Percentiles rank a stretch among this genome's conserved stretches.
Evolutionary conservation across 1,140 invertebrate species (phyloP).

Genomic region (Bemisia tabaci): DNA sequence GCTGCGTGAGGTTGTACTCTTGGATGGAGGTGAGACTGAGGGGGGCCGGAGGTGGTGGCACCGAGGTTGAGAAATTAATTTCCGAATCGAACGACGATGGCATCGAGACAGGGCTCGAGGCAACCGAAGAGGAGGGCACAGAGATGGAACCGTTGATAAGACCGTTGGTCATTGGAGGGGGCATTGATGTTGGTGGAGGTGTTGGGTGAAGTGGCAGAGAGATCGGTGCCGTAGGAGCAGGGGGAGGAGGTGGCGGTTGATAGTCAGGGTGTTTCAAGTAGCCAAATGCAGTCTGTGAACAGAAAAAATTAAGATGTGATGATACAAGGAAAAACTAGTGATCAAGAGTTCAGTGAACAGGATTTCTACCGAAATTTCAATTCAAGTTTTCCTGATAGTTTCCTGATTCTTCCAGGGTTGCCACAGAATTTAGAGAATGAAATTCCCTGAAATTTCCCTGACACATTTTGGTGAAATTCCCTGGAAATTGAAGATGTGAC

Average conservation of each 20-base stretch:
- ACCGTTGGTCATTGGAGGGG: neutral
- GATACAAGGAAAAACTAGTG: too few relatives aligned
- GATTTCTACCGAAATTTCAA: too few relatives aligned
- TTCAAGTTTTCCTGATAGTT: too few relatives aligned
- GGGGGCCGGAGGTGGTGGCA: conserved; percentile 32
- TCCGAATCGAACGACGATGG: conserved; percentile 65
- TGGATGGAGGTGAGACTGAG: conserved; percentile 44
- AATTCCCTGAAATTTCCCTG: too few relatives aligned
- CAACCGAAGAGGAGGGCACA: conserved; percentile 34
- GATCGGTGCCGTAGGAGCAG: too few relatives aligned
- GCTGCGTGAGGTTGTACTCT: conserved; percentile 66
- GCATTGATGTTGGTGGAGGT: neutral
- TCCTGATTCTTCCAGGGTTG: too few relatives aligned
- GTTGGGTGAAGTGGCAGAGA: neutral
- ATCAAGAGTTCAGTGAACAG: too few relatives aligned
- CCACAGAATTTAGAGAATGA: too few relatives aligned
- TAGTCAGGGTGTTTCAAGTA: neutral
- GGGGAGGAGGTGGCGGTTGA: neutral
- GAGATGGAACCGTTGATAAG: conserved; percentile 18
- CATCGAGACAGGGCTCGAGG: conserved; percentile 50
- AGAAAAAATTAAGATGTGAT: too few relatives aligned
- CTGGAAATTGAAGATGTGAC: too few relatives aligned
- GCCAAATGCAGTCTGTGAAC: neutral
- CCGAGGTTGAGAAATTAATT: conserved; percentile 26
- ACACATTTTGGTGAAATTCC: too few relatives aligned